phyloP scores from a whole-genome alignment of 2,888 invertebrate genomes.

The Dastarcus helophoroides region DNA sequence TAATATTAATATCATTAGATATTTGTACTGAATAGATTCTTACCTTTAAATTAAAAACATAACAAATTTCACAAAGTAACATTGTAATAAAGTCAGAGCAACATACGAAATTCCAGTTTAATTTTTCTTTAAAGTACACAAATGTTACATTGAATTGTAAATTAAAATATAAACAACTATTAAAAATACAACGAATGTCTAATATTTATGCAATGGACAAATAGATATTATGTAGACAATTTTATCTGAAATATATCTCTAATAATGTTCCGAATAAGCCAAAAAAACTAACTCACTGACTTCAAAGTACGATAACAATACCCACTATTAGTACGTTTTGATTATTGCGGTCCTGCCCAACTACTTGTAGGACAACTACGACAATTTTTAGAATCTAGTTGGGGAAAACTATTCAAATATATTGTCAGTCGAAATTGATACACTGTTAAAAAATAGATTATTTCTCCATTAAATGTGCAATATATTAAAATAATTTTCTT shows the following conservation, averaged over 20 bases:
- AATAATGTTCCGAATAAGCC: slow-evolving; percentile 15
- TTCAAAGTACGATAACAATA: slow-evolving; percentile 5
- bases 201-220: slow-evolving; percentile 29
- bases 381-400: too few species aligned
- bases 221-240: slow-evolving; percentile 26
- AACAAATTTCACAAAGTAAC: too few species aligned
- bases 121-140: slow-evolving; percentile 29
- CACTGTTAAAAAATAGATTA: too few species aligned
- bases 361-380: too few species aligned
- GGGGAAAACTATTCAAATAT: too few species aligned
- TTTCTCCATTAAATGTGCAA: too few species aligned
- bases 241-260: slow-evolving; percentile 14
- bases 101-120: slow-evolving; percentile 27
- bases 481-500: too few species aligned
- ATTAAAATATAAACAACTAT: slow-evolving; percentile 29
- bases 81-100: slow-evolving; percentile 11
- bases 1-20: too few species aligned
- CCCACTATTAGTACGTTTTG: background rate
- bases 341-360: too few species aligned
- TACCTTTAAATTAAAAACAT: too few species aligned
- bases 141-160: slow-evolving; percentile 25
- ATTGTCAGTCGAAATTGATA: background rate
- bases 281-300: slow-evolving; percentile 19
- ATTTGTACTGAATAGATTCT: too few species aligned
- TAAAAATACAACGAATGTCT: slow-evolving; percentile 30